Evolutionary conservation across 2,113 vertebrate genomes (phyloP).

Genomic region (Campylomormyrus numenius): DNA sequence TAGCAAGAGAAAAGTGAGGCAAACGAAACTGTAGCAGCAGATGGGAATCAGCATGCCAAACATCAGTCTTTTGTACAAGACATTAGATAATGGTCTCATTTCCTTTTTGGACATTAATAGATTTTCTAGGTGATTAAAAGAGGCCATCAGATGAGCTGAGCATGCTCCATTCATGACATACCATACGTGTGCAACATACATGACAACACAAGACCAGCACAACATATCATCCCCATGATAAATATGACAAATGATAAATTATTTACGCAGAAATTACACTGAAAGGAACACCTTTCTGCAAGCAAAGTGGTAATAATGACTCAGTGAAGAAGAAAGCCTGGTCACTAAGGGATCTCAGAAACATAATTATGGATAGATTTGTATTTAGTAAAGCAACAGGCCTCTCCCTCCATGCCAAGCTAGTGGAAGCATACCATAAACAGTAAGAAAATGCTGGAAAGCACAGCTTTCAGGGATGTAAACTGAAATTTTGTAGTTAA

Average conservation of each 20-base stretch:
- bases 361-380: slow-evolving; percentile 27
- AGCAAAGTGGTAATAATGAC: neutral
- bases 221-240: neutral
- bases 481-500: neutral
- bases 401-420: slow-evolving; percentile 41
- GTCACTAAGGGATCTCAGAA: neutral
- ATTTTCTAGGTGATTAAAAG: slow-evolving; percentile 24
- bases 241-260: neutral
- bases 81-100: slow-evolving; percentile 41
- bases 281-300: neutral
- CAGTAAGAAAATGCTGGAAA: neutral
- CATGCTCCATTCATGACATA: neutral
- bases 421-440: neutral
- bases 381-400: slow-evolving; percentile 43
- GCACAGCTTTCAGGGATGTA: neutral
- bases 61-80: slow-evolving; percentile 38
- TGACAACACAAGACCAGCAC: neutral
- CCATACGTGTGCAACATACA: neutral
- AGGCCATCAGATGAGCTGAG: neutral
- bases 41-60: slow-evolving; percentile 39
- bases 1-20: slow-evolving; percentile 24
- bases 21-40: slow-evolving; percentile 31
- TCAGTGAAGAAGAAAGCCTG: neutral
- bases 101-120: slow-evolving; percentile 31
- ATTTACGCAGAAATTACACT: neutral